phyloP scores from a whole-genome alignment of 2,113 vertebrate genomes.

The Perccottus glenii region DNA sequence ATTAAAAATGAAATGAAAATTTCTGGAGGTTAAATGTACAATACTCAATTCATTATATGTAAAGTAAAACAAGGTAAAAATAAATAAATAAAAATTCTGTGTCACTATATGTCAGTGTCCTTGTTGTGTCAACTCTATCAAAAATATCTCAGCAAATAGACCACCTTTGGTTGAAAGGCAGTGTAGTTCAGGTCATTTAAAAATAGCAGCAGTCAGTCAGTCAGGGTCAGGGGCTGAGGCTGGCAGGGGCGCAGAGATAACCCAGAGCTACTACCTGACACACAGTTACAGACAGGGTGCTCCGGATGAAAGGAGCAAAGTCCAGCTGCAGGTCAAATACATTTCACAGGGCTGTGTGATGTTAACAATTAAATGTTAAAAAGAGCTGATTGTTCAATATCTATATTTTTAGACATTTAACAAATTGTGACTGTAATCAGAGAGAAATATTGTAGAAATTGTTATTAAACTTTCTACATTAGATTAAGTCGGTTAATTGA shows the following conservation, averaged over 20 bases:
- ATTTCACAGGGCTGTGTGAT: neutral
- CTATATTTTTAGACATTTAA: too few relatives aligned
- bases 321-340: constrained; percentile 30
- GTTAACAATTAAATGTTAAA: neutral
- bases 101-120: too few relatives aligned
- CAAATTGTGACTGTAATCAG: too few relatives aligned
- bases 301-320: constrained; percentile 11
- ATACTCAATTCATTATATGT: neutral
- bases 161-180: constrained; percentile 20
- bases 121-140: neutral
- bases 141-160: constrained; percentile 57
- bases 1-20: neutral
- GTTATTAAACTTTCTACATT: too few relatives aligned
- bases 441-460: too few relatives aligned
- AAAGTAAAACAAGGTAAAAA: neutral
- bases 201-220: constrained; percentile 67
- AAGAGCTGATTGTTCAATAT: too few relatives aligned
- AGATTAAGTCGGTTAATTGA: too few relatives aligned
- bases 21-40: neutral
- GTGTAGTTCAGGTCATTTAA: constrained; percentile 68
- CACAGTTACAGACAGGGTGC: neutral
- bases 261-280: constrained; percentile 5
- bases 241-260: constrained; percentile 32
- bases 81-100: neutral
- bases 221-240: constrained; percentile 42